Base-by-base conservation (phyloP, 1,140 invertebrate species). In the Drosophila baimaii region DNA sequence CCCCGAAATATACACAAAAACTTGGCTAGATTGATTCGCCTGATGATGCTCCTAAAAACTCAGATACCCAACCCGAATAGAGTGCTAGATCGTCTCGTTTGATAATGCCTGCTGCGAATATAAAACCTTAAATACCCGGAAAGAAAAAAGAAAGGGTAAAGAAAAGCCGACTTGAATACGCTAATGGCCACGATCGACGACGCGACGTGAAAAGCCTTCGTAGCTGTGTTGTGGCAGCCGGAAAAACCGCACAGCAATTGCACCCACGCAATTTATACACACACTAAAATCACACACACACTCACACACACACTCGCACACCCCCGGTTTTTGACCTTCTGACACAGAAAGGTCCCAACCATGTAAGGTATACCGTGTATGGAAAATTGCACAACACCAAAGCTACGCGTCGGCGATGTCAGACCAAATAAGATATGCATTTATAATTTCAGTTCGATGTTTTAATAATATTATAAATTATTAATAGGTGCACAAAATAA, bases 241-340 rank as follows among this genome's bases (percentile, higher is more conserved):
- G 65, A 66, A 69, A 69, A 69, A 43, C 65, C 61, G 35, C 59
- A 31, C 59, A 51, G 31, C 41, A 31, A n/a, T n/a, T n/a, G 35
- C 47, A 73, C 47, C 49, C 35, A 27, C 37, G 59, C 62, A 69
- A 49, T 46, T 58, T 46, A 58, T 25, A 46, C 52, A 72, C 72
- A 77, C 52, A 64, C 52, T 35, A 51, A 41, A 58, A 19, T 19
- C 17, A 41, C 10, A 23, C 35, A 21, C 49, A 73, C 57, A 44
- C 58, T 13, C 43, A 39, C 41, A 54, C 31, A 19, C 43, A 51
- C 35, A 44, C 47, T 25, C 25, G 44, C 33, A 61, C 56, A 55
- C 21, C 33, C 17, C 33, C 17, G 47, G 33, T 13, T 65, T 58
- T 75, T 51, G 81, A 78, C 81, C 81, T 85, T 81, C 61, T 64